These are phyloP conservation scores for Daubentonia madagascariensis DNA, from an alignment of 2,113 vertebrate species.

Conservation along the genomic window DNA sequence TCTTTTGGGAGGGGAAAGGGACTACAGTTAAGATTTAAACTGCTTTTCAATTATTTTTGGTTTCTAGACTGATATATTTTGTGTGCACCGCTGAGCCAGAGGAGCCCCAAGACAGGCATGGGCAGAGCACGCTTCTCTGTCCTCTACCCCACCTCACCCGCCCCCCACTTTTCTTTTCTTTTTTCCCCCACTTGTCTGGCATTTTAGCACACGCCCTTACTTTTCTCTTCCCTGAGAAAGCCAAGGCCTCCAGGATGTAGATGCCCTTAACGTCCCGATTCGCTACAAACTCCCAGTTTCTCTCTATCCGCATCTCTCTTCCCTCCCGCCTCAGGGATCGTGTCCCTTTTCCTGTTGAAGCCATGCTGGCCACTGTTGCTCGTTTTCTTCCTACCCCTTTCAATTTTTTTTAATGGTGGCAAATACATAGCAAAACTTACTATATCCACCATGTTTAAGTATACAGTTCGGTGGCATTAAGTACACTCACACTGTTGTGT, in stretches of 20 bases:
- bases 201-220: background rate
- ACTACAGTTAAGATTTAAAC: background rate
- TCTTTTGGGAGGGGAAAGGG: background rate
- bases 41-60: background rate
- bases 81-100: background rate
- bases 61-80: background rate
- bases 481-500: background rate
- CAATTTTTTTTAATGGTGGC: background rate
- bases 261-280: background rate
- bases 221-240: background rate
- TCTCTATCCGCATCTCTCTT: background rate
- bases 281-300: background rate
- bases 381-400: background rate
- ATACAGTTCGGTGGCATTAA: background rate
- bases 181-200: background rate
- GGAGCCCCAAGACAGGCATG: background rate
- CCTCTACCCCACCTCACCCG: background rate
- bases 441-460: background rate
- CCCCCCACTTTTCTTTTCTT: background rate
- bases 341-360: background rate
- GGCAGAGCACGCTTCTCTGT: fast-evolving
- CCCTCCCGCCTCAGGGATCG: background rate
- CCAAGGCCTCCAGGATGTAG: background rate
- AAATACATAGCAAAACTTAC: background rate
- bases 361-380: background rate